Evolutionary conservation across 2,113 vertebrate genomes (phyloP), one percentile per base, ranked within the genome.

Genomic region (Todiramphus chloris): DNA sequence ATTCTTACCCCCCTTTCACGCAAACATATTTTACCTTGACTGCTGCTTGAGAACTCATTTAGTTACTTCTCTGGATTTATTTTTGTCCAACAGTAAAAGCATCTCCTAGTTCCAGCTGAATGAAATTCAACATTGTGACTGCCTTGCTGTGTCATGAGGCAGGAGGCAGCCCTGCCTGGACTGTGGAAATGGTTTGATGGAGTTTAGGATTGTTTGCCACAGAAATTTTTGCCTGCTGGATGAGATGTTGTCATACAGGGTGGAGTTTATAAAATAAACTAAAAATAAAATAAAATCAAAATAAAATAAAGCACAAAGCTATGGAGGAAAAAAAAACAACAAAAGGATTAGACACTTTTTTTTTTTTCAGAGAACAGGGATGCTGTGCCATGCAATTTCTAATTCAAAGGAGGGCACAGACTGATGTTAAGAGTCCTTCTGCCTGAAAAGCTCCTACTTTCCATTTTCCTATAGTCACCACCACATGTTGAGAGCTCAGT

Each of bases 381-480:
- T 92, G 77, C 27, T 48, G 31, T 64, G 69, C 20, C 70, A 51
- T 63, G 50, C 51, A 70, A 84, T 62, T 94, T 86, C 55, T 89
- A 92, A 94, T 89, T 95, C 69, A 96, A 94, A 93, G 58, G 58
- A 90, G 24, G 59, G 50, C 83, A 87, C 6, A 96, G 77, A 77
- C 64, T 93, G 89, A 96, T 59, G 66, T 75, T 93, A 73, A 70
- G 76, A 87, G 76, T 92, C 78, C 85, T 96, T 89, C 75, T 94
- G 93, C 82, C 84, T 81, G 46, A 95, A 97, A 95, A 91, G 66
- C 77, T 96, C 73, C 67, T 96, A 82, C 85, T 97, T 97, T 83
- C 62, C 87, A 79, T 89, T 96, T 96, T 94, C 93, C 89, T 97
- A 67, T 20, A 94, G 89, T 90, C 88, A 94, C 93, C 58, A 91